These are phyloP conservation scores for Xanthia icteritia DNA, from an alignment of 2,888 invertebrate genomes.

Conservation along the genomic window DNA sequence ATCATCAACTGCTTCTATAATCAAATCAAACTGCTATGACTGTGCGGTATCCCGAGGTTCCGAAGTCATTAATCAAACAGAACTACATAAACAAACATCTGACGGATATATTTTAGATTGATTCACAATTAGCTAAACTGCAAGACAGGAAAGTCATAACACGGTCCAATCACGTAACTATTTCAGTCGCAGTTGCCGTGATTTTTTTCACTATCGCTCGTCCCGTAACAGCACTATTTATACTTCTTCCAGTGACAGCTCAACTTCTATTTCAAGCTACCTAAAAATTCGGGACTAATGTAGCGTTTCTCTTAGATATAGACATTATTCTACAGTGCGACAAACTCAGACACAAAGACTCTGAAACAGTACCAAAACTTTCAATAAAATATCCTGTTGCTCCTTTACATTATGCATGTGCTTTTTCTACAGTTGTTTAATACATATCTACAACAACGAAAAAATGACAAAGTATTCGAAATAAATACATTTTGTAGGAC, in stretches of 20 bases:
- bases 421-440: neutral
- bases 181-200: constrained; percentile 31
- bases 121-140: constrained; percentile 56
- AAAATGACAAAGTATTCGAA: constrained; percentile 18
- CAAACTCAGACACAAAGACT: neutral
- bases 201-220: constrained; percentile 44
- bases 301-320: constrained; percentile 14
- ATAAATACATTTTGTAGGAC: constrained; percentile 16
- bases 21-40: constrained; percentile 45
- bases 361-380: neutral
- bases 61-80: constrained; percentile 58
- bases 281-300: constrained; percentile 44
- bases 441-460: neutral
- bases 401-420: neutral
- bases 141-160: constrained; percentile 56
- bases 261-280: constrained; percentile 51
- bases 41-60: constrained; percentile 48
- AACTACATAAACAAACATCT: constrained; percentile 60
- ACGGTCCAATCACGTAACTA: constrained; percentile 51
- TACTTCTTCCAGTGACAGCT: constrained; percentile 54
- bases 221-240: constrained; percentile 43
- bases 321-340: neutral
- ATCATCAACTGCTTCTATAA: constrained; percentile 59
- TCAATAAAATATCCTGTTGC: neutral
- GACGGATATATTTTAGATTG: constrained; percentile 63